Evolutionary conservation across 2,888 invertebrate genomes (phyloP).

Genomic region (Cerastoderma edule): DNA sequence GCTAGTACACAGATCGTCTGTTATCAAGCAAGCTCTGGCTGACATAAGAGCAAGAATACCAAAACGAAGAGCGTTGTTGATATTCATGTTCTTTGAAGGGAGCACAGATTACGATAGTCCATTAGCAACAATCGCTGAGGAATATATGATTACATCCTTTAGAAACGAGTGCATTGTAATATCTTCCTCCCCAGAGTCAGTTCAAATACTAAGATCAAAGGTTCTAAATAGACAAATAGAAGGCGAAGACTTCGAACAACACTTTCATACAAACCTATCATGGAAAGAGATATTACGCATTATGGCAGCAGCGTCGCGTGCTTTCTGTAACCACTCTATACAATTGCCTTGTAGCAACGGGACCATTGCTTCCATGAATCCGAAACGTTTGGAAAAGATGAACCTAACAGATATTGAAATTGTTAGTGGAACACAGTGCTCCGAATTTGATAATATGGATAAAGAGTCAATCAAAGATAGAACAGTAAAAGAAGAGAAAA

Average conservation of each 20-base stretch:
- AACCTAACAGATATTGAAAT: constrained; percentile 64
- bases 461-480: constrained; percentile 11
- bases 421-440: constrained; percentile 43
- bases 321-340: background rate
- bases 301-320: background rate
- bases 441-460: constrained; percentile 30
- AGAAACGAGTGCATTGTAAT: constrained; percentile 35
- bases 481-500: constrained; percentile 12
- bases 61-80: constrained; percentile 21
- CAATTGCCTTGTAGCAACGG: constrained; percentile 1
- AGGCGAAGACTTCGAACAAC: constrained; percentile 1
- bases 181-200: constrained; percentile 15
- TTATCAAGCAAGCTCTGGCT: constrained; percentile 15
- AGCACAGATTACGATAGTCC: constrained; percentile 19
- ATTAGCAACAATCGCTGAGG: constrained; percentile 27
- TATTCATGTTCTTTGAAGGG: constrained; percentile 36
- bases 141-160: constrained; percentile 25
- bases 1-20: constrained; percentile 6
- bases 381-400: background rate
- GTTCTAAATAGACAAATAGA: background rate
- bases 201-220: constrained; percentile 13
- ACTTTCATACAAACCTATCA: constrained; percentile 20
- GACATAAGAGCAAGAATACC: constrained; percentile 27
- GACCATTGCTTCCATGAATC: background rate
- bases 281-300: constrained; percentile 19